These are phyloP conservation scores for Micronycteris hirsuta DNA, from an alignment of 2,113 vertebrate genomes.

Conservation along the genomic window DNA sequence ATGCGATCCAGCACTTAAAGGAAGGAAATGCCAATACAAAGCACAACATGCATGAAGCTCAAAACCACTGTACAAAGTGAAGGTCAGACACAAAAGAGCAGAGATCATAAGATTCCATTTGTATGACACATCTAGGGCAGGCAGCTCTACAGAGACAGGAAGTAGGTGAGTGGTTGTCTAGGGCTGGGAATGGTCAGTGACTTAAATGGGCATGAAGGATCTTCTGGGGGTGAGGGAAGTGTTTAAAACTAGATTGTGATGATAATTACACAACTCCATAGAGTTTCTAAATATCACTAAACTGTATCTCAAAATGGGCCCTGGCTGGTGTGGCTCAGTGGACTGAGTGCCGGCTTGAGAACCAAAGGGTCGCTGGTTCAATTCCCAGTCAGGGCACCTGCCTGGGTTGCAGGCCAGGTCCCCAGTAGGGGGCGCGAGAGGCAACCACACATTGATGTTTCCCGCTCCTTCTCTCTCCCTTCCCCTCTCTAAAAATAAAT, in stretches of 20 bases:
- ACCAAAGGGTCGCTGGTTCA: no score
- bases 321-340: no score
- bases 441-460: no score
- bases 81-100: background rate
- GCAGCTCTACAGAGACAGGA: background rate
- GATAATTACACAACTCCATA: background rate
- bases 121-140: background rate
- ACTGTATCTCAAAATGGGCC: background rate
- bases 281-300: background rate
- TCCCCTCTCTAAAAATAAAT: no score
- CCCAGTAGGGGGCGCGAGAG: no score
- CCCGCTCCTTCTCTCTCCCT: no score
- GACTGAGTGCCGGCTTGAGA: no score
- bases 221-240: background rate
- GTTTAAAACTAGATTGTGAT: background rate
- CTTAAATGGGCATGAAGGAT: background rate
- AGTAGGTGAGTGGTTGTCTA: background rate
- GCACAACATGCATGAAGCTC: background rate
- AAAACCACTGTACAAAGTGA: background rate
- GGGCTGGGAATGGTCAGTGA: background rate
- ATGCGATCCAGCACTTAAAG: background rate
- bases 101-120: background rate
- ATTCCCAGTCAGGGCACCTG: no score
- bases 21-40: background rate
- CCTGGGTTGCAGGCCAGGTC: no score